A percentile compares a stretch with the other conserved stretches of the same genome.
Conservation (phyloP, 2,888 invertebrate genomes). For the Stenotaenia linearis region DNA sequence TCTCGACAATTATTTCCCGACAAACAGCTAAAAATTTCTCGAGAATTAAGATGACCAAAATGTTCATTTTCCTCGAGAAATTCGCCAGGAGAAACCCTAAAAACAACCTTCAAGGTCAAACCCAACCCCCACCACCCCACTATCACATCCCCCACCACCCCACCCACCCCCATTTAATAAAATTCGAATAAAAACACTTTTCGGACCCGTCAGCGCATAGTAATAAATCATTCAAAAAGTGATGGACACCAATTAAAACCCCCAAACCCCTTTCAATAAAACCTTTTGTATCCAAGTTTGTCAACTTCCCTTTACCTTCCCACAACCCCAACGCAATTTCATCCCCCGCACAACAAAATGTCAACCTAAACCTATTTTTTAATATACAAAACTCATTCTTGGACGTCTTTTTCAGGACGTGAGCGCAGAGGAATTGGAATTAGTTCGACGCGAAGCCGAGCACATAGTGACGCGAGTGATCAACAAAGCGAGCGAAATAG, state of each 20-base stretch:
- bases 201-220: too few relatives aligned
- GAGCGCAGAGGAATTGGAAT: background rate
- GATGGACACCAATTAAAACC: background rate
- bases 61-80: too few relatives aligned
- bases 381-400: background rate
- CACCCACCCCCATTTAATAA: too few relatives aligned
- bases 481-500: background rate
- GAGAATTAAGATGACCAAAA: too few relatives aligned
- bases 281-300: background rate
- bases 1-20: too few relatives aligned
- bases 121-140: too few relatives aligned
- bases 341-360: background rate
- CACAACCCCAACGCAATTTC: background rate
- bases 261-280: background rate
- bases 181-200: too few relatives aligned
- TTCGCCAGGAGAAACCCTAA: too few relatives aligned
- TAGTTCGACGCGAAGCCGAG: background rate
- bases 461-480: background rate
- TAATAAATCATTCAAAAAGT: background rate
- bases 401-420: background rate
- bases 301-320: background rate
- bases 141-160: too few relatives aligned
- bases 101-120: too few relatives aligned
- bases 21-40: too few relatives aligned
- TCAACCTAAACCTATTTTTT: background rate